Evolutionary conservation across 1,140 invertebrate genomes (phyloP), one percentile per base, ranked within the genome.

Genomic region (Megalopta genalis): DNA sequence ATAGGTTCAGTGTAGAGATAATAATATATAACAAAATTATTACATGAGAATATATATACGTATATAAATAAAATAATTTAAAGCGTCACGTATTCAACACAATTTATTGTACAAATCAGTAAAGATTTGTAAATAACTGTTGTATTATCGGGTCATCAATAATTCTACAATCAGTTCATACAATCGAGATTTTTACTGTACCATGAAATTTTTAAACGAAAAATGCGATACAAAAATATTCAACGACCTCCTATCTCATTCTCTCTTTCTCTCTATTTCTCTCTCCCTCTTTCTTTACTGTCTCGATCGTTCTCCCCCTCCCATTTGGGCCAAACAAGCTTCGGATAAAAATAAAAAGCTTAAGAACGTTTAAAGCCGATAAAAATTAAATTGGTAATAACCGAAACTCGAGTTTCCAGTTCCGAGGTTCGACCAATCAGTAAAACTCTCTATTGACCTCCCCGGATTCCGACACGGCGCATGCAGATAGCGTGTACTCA

Each of bases 401-500:
- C 16, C 16, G 6, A 39, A 64, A 57, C 54, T 57, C 8, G 21
- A 57, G 54, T 57, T 57, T 39, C 21, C 27, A 39, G 62, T 64
- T 64, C 39, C 25, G 14, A 54, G 27, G 8, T 57, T 39, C 8
- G 37, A 6, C 32, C 32, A 14, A 37, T 25, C 23, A 25, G 6
- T 71, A 16, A 27, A 39, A 59, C 39, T 59, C 32, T 18, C 4
- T 18, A 4, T 14, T 52, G 0, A 52, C 18, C 32, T 32, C 8
- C 18, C 52, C 23, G 12, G 23, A 52, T 37, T 18, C 23, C 23
- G 8, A 18, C 46, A n/a, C 27, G 62, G 63, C 23, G n/a, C 42
- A 68, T 37, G 59, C 42, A 52, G 42, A 57, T 25, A 16, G 8
- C 23, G 57, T 60, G 27, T 23, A 71, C 76, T 78, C 68, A 78